Percentiles rank a stretch among this genome's conserved stretches.
These are phyloP conservation scores for Palythoa heliodiscus DNA, from an alignment of 92 coral and sea anemone genomes.

Conservation along the genomic window DNA sequence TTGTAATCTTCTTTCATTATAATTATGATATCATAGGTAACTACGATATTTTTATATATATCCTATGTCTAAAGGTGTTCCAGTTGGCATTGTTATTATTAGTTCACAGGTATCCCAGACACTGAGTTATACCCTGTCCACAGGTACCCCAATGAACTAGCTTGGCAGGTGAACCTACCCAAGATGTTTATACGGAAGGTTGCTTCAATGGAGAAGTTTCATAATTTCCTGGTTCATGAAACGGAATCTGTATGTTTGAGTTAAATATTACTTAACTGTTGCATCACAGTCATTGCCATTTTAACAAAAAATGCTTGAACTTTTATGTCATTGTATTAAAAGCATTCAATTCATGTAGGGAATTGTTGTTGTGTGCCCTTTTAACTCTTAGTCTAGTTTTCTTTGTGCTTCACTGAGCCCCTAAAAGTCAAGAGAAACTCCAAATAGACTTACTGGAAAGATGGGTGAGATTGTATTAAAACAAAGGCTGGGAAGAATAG, in stretches of 20 bases:
- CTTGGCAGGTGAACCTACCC: conserved; percentile 91
- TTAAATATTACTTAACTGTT: background rate
- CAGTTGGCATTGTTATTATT: background rate
- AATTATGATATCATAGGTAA: background rate
- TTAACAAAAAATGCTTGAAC: too few relatives aligned
- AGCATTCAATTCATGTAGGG: too few relatives aligned
- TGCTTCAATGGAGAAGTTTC: conserved; percentile 75
- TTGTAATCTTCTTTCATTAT: too few relatives aligned
- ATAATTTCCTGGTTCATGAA: conserved; percentile 88
- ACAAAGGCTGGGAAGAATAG: too few relatives aligned
- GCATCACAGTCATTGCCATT: background rate
- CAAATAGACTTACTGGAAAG: too few relatives aligned
- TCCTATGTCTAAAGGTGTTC: background rate
- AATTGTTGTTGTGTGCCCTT: too few relatives aligned
- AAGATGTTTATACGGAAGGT: conserved; percentile 83
- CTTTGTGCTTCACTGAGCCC: too few relatives aligned
- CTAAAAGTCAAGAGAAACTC: too few relatives aligned
- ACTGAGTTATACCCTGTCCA: background rate
- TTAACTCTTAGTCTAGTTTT: too few relatives aligned
- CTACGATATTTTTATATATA: background rate
- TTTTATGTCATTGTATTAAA: too few relatives aligned
- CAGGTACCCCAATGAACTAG: conserved; percentile 94
- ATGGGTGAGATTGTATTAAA: too few relatives aligned
- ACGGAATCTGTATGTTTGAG: conserved; percentile 77
- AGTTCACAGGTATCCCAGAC: background rate